Evolutionary conservation across 2,797 vertebrate genomes (phyloP), one percentile per base, ranked within the genome.

Genomic region (Coilia nasus): DNA sequence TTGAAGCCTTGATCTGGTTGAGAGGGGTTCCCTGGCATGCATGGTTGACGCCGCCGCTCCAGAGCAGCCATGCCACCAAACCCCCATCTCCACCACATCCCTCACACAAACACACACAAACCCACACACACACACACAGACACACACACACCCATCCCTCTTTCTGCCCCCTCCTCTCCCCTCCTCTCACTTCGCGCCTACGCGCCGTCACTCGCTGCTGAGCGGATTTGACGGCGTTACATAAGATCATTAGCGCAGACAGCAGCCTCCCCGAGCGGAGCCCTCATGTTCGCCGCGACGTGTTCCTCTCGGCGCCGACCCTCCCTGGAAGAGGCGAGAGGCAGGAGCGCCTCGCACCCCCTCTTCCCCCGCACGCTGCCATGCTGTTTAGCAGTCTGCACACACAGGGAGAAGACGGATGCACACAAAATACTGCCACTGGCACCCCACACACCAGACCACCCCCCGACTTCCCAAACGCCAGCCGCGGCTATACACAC

Each of bases 161-260:
- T 25, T 23, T 41, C n/a, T 62, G n/a, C 6, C 31, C 64, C 15
- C 71, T 78, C 17, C 35, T 2, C 35, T 78, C 71, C 71, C 41
- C 67, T 75, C 67, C n/a, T 81, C 15, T 46, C 15, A 57, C 81
- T 23, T 78, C 56, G 35, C 75, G 71, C 71, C 71, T 41, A 78
- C 28, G 83, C 82, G 82, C 86, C 81, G 86, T 86, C 87, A 88
- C 85, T 83, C 67, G 11, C 23, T 81, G 81, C 57, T 56, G 82
- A 86, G 84, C 60, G 82, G 82, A 82, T 86, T 88, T 88, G 82
- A 54, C 71, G 17, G 31, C 12, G 50, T 86, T 86, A 86, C 59
- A 64, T 85, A 85, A 85, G 85, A 83, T 87, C 86, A 88, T 87
- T 84, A 88, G 50, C 17, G 12, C 82, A 81, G 82, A 78, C 62